Evolutionary conservation across 2,797 vertebrate genomes (phyloP), one percentile per base, ranked within the genome.

Genomic region (Scomberomorus guttatus): DNA sequence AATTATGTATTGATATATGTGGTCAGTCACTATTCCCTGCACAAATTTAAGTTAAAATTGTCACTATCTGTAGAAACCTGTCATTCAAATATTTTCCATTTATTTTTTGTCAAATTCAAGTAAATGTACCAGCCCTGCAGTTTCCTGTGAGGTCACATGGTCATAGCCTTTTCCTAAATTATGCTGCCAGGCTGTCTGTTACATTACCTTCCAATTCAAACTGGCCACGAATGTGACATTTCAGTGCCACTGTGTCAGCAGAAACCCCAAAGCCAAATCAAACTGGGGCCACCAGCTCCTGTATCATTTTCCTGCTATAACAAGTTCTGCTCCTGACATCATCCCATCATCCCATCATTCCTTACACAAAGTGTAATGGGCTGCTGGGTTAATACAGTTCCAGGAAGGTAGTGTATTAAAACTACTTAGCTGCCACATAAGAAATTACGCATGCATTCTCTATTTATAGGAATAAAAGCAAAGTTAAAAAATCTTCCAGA

Each of bases 231-330:
- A 51, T 66, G 24, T 50, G 58, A 87, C 76, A 76, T 72, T 76
- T 74, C 60, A 29, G 37, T n/a, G 11, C 44, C 44, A 48, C 58
- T 22, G 60, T 61, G 75, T 84, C 79, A 87, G 72, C 77, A 87
- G 50, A 78, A 42, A 64, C 10, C n/a, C 8, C 20, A 15, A 61
- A 70, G 42, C 22, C 58, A 77, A 54, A 62, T 65, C 18, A 52
- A 79, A 20, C 61, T 17, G 20, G 25, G 22, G 12, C 72, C 32
- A 54, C 12, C 34, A 5, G 39, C 22, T 59, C 12, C 55, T 56
- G 39, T 57, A 46, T 74, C 18, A 22, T 50, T 71, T 72, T 48
- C 50, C 61, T 73, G 22, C 48, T 51, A 11, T 17, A 54, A 61
- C 24, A 27, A 34, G 29, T 32, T 48, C 20, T 59, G 17, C 57